phyloP scores from a whole-genome alignment of 2,797 vertebrate genomes.

The Gephyroberyx darwinii region DNA sequence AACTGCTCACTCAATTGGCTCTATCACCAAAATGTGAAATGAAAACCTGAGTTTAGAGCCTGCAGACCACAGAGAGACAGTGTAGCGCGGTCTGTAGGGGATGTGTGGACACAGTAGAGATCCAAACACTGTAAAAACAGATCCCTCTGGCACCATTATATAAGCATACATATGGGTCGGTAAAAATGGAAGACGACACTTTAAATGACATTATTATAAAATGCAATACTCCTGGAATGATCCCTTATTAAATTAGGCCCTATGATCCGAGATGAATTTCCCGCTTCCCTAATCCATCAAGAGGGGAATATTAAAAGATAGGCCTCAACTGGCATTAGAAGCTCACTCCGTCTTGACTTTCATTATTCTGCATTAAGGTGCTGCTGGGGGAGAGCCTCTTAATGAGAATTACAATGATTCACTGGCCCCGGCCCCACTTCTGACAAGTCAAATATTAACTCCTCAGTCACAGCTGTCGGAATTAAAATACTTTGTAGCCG shows the following conservation, averaged over 20 bases:
- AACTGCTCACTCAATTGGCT: conserved; percentile 74
- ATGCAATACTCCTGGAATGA: conserved; percentile 99
- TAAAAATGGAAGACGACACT: conserved; percentile 99
- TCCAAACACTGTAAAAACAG: conserved; percentile 91
- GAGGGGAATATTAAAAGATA: conserved; percentile 99
- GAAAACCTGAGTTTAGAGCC: conserved; percentile 67
- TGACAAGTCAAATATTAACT: conserved; percentile 99
- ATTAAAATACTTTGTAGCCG: conserved; percentile 99
- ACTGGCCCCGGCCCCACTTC: conserved; percentile 98
- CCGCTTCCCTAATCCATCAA: conserved; percentile 99
- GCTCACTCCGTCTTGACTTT: conserved; percentile 99
- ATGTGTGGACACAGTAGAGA: conserved; percentile 70
- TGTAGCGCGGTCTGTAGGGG: conserved; percentile 67
- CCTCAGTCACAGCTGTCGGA: conserved; percentile 99
- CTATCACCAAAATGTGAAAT: conserved; percentile 71
- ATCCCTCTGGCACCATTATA: conserved; percentile 96
- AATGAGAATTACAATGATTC: conserved; percentile 99
- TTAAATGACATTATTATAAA: conserved; percentile 99
- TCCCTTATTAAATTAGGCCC: conserved; percentile 99
- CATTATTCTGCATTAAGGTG: conserved; percentile 99
- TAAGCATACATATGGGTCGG: conserved; percentile 99
- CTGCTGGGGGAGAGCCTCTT: conserved; percentile 99
- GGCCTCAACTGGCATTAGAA: conserved; percentile 99
- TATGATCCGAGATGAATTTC: conserved; percentile 99
- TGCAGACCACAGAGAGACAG: conserved; percentile 60